Evolutionary conservation across 2,113 vertebrate species (phyloP), one percentile per base, ranked within the genome.

Genomic region (Australoheros scitulus): DNA sequence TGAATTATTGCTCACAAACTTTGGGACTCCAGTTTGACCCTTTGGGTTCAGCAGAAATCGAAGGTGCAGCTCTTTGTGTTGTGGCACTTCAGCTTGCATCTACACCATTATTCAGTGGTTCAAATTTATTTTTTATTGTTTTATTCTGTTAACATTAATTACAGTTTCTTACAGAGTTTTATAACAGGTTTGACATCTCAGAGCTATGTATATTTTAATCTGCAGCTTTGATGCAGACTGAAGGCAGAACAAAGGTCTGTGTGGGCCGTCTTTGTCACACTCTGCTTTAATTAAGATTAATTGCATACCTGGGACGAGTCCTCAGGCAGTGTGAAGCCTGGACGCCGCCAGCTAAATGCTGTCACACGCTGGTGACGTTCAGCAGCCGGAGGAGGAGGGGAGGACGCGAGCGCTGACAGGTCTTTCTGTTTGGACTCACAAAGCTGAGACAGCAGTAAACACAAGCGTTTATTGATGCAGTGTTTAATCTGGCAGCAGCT

Each of bases 231-330:
- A 43, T 77, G 22, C 72, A 52, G 41, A 61, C 78, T 80, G 63
- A 77, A 70, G 43, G 65, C 38, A 68, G 81, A 79, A 88, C 83
- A 78, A 83, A 32, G 59, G 17, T 47, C 26, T 52, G 65, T 52
- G 65, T 13, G 15, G 61, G 20, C 36, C 14, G 76, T 26, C 57
- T 72, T 95, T 97, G 96, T 96, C 96, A 96, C 74, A 93, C 82
- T 91, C 92, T 74, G 94, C 93, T 96, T 82, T 97, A 97, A 97
- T 97, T 96, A 96, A 96, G 96, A 97, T 97, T 97, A 97, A 97
- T 96, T 94, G 91, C 93, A 55, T 93, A 93, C 91, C 94, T 95
- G 92, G 86, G 89, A 88, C 83, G 90, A 84, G 88, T 90, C 83
- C 89, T 94, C 85, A 15, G 91, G 85, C 83, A 90, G 93, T 93